Evolutionary conservation across 2,113 vertebrate genomes (phyloP).

Genomic region (Chaetodon trifascialis): DNA sequence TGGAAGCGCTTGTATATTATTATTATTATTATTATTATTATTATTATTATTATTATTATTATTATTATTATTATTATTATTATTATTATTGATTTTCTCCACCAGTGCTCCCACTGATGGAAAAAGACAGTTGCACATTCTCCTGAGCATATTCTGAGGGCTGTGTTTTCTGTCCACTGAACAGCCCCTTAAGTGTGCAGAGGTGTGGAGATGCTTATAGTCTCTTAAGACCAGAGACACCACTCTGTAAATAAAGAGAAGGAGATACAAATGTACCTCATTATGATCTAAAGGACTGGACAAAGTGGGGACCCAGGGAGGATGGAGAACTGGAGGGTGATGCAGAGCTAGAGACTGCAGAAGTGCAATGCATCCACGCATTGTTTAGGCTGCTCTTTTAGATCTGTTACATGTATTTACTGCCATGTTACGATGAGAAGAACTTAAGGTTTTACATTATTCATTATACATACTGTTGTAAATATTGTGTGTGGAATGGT

Average conservation of each 20-base stretch:
- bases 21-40: conserved; percentile 62
- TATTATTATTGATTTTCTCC: conserved; percentile 71
- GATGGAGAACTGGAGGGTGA: conserved; percentile 37
- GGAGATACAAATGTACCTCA: conserved; percentile 67
- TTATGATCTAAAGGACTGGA: conserved; percentile 61
- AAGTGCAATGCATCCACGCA: conserved; percentile 67
- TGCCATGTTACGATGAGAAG: conserved; percentile 62
- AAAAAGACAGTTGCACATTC: conserved; percentile 84
- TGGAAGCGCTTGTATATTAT: conserved; percentile 83
- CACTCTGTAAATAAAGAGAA: conserved; percentile 69
- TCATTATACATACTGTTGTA: conserved; percentile 78
- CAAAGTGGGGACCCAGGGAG: conserved; percentile 46
- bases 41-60: conserved; percentile 61
- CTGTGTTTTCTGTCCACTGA: conserved; percentile 81
- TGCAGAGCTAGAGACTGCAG: conserved; percentile 78
- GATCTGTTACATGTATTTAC: conserved; percentile 74
- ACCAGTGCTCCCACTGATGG: conserved; percentile 83
- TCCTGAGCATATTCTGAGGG: conserved; percentile 84
- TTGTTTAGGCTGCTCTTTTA: conserved; percentile 81
- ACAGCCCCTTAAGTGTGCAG: conserved; percentile 67
- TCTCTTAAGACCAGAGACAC: conserved; percentile 68
- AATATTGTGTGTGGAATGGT: conserved; percentile 69
- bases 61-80: conserved; percentile 55
- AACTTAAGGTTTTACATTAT: conserved; percentile 57
- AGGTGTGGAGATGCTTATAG: conserved; percentile 54